These are phyloP conservation scores for Trachurus trachurus DNA, from an alignment of 2,797 vertebrate genomes.

Conservation along the genomic window DNA sequence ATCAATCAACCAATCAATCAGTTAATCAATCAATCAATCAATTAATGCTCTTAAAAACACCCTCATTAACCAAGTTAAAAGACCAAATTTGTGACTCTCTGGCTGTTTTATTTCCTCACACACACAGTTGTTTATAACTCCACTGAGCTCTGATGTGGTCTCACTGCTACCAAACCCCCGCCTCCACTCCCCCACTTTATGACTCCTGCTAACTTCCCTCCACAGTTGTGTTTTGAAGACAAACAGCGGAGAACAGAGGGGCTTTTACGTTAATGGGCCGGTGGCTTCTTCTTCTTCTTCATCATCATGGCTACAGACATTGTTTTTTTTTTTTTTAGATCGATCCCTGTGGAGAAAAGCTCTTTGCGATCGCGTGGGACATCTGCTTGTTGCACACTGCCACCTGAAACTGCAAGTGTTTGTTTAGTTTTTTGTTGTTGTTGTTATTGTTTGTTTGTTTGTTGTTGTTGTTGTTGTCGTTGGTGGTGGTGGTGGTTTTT, in stretches of 20 bases:
- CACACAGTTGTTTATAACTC: background rate
- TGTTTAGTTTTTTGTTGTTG: too few relatives aligned
- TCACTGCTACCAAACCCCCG: constrained; percentile 9
- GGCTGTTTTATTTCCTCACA: constrained; percentile 27
- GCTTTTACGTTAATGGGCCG: background rate
- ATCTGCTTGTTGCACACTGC: constrained; percentile 47
- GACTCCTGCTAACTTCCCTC: constrained; percentile 30
- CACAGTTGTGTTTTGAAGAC: constrained; percentile 11
- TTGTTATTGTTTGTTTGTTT: too few relatives aligned
- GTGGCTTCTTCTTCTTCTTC: constrained; percentile 25
- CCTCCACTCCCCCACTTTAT: constrained; percentile 1
- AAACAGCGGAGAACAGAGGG: background rate
- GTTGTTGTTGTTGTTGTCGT: too few relatives aligned
- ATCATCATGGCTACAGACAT: constrained; percentile 16
- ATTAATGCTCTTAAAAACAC: too few relatives aligned
- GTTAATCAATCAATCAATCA: too few relatives aligned
- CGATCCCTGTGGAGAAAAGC: constrained; percentile 36
- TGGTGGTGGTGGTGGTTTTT: constrained; percentile 5
- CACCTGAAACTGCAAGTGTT: constrained; percentile 79
- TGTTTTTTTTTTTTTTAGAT: background rate
- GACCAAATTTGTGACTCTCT: constrained; percentile 35
- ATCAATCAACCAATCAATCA: too few relatives aligned
- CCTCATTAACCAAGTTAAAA: constrained; percentile 6
- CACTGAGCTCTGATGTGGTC: constrained; percentile 1
- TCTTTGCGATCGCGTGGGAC: constrained; percentile 31